These are phyloP conservation scores for Conus betulinus DNA, from an alignment of 1,140 invertebrate species.

Conservation along the genomic window DNA sequence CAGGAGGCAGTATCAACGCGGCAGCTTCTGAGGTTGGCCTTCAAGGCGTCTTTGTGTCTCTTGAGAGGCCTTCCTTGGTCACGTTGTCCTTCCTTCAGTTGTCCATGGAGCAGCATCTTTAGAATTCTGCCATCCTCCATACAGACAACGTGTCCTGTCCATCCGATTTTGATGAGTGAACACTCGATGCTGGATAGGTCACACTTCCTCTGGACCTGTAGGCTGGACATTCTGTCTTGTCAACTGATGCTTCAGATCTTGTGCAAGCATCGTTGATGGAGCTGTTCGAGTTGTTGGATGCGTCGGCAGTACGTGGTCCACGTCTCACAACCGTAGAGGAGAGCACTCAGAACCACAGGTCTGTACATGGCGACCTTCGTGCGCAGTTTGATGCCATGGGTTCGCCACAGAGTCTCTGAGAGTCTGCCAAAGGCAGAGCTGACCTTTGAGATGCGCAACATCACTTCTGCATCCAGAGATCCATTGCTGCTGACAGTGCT, in stretches of 20 bases:
- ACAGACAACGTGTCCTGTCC: too few relatives aligned
- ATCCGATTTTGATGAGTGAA: not conserved
- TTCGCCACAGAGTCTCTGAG: not conserved
- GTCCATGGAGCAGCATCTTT: too few relatives aligned
- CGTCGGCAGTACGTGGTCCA: not conserved
- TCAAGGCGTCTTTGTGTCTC: too few relatives aligned
- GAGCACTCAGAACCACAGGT: not conserved
- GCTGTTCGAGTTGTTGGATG: not conserved
- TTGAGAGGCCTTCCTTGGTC: too few relatives aligned
- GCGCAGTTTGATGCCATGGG: too few relatives aligned
- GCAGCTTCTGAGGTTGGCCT: too few relatives aligned
- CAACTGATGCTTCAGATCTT: not conserved
- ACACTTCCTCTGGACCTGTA: not conserved
- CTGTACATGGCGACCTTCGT: too few relatives aligned
- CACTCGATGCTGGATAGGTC: not conserved
- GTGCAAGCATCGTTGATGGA: not conserved
- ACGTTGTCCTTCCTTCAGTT: too few relatives aligned
- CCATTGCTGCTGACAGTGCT: not conserved
- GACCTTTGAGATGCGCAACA: not conserved
- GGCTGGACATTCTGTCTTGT: not conserved
- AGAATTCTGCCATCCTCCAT: too few relatives aligned
- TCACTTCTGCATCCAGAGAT: not conserved
- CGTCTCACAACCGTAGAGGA: not conserved
- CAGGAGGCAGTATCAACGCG: too few relatives aligned
- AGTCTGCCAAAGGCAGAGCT: constrained; percentile 1